Conservation (phyloP, 2,797 vertebrate species). For the Vireo griseus region DNA sequence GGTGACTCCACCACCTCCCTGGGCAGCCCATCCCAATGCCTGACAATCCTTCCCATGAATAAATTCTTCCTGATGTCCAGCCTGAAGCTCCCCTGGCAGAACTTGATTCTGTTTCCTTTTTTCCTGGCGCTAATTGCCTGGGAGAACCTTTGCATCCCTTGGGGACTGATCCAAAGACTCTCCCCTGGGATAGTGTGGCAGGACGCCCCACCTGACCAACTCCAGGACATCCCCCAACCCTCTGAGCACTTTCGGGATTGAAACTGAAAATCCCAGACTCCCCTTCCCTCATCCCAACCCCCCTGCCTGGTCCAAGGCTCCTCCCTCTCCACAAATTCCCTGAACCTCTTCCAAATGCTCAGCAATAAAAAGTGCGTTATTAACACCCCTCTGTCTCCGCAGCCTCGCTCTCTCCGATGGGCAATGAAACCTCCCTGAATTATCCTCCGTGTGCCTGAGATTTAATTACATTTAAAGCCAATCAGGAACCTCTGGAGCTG, state of each 20-base stretch:
- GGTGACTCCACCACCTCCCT: neutral
- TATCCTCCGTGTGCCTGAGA: neutral
- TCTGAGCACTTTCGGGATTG: neutral
- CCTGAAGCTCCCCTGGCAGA: neutral
- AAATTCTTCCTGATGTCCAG: neutral
- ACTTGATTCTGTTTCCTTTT: neutral
- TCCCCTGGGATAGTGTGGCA: neutral
- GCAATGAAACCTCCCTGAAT: constrained; percentile 52
- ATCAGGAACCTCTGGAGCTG: constrained; percentile 33
- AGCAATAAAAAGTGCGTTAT: constrained; percentile 36
- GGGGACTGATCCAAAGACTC: rapidly evolving
- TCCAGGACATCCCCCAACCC: too few relatives aligned
- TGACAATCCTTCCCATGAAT: neutral
- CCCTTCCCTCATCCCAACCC: neutral
- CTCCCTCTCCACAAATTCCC: neutral
- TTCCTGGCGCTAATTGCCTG: neutral
- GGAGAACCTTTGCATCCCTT: neutral
- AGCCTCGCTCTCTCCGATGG: neutral
- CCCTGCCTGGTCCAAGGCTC: neutral
- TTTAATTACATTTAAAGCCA: constrained; percentile 62
- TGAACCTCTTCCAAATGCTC: neutral
- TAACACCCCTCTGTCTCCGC: neutral
- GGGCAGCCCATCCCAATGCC: neutral
- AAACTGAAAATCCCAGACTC: neutral
- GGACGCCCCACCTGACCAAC: neutral